Base-by-base conservation (phyloP, 2,113 vertebrate genomes). In the Poeciliopsis prolifica region DNA sequence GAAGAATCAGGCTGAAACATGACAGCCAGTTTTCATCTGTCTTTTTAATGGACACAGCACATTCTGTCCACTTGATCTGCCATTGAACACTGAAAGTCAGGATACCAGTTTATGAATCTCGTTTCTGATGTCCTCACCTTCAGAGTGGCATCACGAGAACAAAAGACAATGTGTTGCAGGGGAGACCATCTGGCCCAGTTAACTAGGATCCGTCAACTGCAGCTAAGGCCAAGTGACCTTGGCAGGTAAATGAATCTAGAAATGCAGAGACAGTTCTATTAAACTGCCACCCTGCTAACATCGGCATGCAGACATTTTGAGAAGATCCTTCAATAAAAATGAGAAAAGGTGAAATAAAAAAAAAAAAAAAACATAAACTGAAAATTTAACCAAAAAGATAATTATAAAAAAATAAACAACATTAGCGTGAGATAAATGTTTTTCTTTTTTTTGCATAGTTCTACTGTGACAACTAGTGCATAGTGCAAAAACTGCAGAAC, bases 141-240 rank as follows among this genome's bases (percentile, higher is more conserved):
- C 90, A 88, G 82, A 86, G 77, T 72, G 71, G 70, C 75, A 74
- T 79, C 79, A 48, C 17, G 4, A 58, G 22, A 81, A 75, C 65
- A 77, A 64, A 90, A 83, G 85, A 84, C 79, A 88, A 92, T 74
- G 83, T 87, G 82, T 58, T 83, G 78, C 78, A 85, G 83, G 80
- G 83, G 82, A 78, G 80, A 91, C 92, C 93, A 93, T 94, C 92
- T 94, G 94, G 88, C 89, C 84, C 24, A 86, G 81, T 83, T 91
- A 89, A 88, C 88, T 82, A 84, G 82, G 87, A 90, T 84, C 78
- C 73, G 78, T 92, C 90, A 86, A 65, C 86, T 70, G 68, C 77
- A 73, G 75, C 87, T 91, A 82, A 63, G 88, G 88, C 91, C 92
- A 92, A 85, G 82, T 90, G 91, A 93, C 91, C 90, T 93, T 94